Percentiles rank a stretch among this genome's conserved stretches.
phyloP scores from a whole-genome alignment of 2,113 vertebrate species.

The Osmerus eperlanus region DNA sequence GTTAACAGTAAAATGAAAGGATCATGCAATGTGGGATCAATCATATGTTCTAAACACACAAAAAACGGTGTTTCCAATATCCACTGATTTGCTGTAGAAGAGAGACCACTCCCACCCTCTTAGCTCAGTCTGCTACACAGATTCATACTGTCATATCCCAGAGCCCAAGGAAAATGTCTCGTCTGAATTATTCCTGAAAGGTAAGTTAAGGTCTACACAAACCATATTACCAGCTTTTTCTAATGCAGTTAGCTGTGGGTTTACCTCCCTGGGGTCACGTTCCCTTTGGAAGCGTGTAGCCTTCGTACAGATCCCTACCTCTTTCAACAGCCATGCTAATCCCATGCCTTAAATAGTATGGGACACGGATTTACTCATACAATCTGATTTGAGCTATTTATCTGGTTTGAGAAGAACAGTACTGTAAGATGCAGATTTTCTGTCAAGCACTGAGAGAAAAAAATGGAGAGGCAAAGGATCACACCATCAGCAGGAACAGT shows the following conservation, averaged over 20 bases:
- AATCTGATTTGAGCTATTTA: slow-evolving; percentile 55
- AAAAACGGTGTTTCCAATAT: no score
- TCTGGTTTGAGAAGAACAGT: slow-evolving; percentile 34
- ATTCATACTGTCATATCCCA: slow-evolving; percentile 28
- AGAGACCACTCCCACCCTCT: no score
- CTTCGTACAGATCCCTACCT: slow-evolving; percentile 13
- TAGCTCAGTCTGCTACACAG: slow-evolving; percentile 7
- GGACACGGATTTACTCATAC: slow-evolving; percentile 43
- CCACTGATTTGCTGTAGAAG: no score
- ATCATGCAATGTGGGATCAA: no score
- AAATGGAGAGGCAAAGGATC: no score
- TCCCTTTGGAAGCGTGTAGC: slow-evolving; percentile 7
- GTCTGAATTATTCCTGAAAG: slow-evolving; percentile 7
- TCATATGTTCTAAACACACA: no score
- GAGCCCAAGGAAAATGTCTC: slow-evolving; percentile 12
- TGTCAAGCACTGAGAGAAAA: background rate
- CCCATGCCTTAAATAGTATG: slow-evolving; percentile 51
- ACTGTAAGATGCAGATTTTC: background rate
- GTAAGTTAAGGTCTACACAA: slow-evolving; percentile 12
- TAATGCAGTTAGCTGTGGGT: slow-evolving; percentile 7
- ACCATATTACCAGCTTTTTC: slow-evolving; percentile 30
- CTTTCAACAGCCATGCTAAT: slow-evolving; percentile 47
- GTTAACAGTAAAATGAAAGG: no score
- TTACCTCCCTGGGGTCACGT: slow-evolving; percentile 23
- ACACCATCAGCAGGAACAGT: no score